phyloP scores from a whole-genome alignment of 2,113 vertebrate species.

The Melanostigma gelatinosum region DNA sequence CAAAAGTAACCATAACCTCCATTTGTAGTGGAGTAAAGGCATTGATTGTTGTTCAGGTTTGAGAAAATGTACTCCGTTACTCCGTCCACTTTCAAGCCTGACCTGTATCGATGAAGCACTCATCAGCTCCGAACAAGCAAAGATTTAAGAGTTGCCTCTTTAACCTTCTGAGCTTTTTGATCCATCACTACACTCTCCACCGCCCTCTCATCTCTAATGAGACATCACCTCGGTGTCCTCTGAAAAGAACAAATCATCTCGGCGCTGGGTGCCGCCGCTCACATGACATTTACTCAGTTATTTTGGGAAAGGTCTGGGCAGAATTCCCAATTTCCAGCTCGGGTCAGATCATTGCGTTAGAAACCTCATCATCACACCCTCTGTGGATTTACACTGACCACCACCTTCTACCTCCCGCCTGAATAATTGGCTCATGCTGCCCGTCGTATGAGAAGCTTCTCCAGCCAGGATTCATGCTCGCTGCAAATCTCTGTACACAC shows the following conservation, averaged over 20 bases:
- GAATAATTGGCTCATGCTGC: slow-evolving; percentile 45
- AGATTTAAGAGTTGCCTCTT: slow-evolving; percentile 37
- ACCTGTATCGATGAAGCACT: slow-evolving; percentile 9
- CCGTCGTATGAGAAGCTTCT: slow-evolving; percentile 28
- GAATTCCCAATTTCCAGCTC: slow-evolving; percentile 53
- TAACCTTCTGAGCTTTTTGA: slow-evolving; percentile 57
- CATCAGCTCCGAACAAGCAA: slow-evolving; percentile 14
- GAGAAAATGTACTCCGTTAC: neutral
- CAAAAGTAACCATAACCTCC: neutral
- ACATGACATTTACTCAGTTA: slow-evolving; percentile 69
- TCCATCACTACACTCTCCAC: slow-evolving; percentile 18
- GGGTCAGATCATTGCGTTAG: slow-evolving; percentile 51
- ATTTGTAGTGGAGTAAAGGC: neutral
- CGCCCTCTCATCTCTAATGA: slow-evolving; percentile 54
- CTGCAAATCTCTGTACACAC: slow-evolving; percentile 29
- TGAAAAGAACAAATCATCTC: slow-evolving; percentile 38
- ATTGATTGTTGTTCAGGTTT: neutral
- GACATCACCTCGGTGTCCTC: slow-evolving; percentile 42
- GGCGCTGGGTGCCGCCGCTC: slow-evolving; percentile 6
- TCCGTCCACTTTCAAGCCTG: slow-evolving; percentile 3
- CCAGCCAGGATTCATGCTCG: slow-evolving; percentile 24
- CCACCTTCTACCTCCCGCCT: slow-evolving; percentile 25
- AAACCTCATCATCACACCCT: slow-evolving; percentile 47
- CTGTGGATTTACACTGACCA: slow-evolving; percentile 62
- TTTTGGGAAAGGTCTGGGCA: slow-evolving; percentile 58